These are phyloP conservation scores for Nephrocerus scutellatus DNA, from an alignment of 2,888 invertebrate genomes.

Conservation along the genomic window DNA sequence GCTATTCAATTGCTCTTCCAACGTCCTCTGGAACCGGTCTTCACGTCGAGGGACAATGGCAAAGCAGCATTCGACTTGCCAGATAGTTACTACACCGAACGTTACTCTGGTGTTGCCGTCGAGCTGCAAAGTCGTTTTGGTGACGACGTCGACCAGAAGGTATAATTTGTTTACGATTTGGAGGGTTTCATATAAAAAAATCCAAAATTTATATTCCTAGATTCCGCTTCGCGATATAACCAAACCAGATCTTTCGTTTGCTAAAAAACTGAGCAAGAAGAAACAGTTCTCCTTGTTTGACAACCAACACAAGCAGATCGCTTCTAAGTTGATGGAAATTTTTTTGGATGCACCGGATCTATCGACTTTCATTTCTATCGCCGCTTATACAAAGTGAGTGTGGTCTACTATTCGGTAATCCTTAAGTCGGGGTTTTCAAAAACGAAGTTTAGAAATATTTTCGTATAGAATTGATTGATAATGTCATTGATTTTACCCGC, in stretches of 20 bases:
- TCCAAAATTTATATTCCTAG: constrained; percentile 11
- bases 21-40: constrained; percentile 27
- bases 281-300: constrained; percentile 62
- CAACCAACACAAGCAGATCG: constrained; percentile 60
- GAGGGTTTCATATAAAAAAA: background rate
- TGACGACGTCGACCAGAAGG: constrained; percentile 22
- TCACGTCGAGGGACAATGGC: constrained; percentile 26
- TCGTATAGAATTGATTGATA: no score
- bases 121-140: constrained; percentile 26
- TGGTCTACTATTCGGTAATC: no score
- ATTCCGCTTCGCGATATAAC: constrained; percentile 38
- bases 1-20: constrained; percentile 25
- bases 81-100: constrained; percentile 23
- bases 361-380: constrained; percentile 59
- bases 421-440: no score
- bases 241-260: constrained; percentile 38
- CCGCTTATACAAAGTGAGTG: constrained; percentile 51
- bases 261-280: constrained; percentile 29
- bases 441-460: no score
- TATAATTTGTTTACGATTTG: constrained; percentile 7
- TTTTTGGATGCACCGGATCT: constrained; percentile 56
- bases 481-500: background rate
- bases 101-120: constrained; percentile 20
- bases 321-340: constrained; percentile 59
- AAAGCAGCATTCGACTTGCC: constrained; percentile 26